Base-by-base conservation (phyloP, 1,140 invertebrate species). In the Frieseomelitta varia region DNA sequence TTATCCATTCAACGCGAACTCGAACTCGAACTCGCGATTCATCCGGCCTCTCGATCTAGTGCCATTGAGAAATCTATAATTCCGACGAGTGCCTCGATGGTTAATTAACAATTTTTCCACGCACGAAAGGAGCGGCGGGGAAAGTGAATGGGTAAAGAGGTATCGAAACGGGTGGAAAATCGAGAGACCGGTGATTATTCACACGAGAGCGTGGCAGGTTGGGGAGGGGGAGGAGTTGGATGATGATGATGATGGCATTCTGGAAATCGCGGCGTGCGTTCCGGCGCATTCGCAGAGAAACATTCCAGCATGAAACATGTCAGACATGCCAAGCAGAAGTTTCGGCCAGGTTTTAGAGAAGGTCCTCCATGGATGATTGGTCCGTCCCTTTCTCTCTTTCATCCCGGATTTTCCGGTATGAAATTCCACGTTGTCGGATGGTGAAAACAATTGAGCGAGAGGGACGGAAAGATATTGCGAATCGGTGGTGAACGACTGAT, bases 271-370 rank as follows among this genome's bases (percentile, higher is more conserved):
- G 58, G 58, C 56, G 53, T 51, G 77, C 82, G 86, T 87, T 88
- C 82, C 78, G 55, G 74, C 65, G 78, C 74, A 87, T 85, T 81
- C 86, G 82, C 53, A 65, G 82, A 81, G 87, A 88, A 88, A 88
- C 86, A 88, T 88, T 88, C 87, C 87, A 55, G 65, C 73, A 53
- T 81, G 86, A 88, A 88, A 88, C 87, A 88, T 88, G 86, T 85
- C 82, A 85, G 82, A 88, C 78, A 88, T 51, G 87, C 82, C 78
- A 47, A 68, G 78, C 73, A 85, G 86, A 87, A 88, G 78, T 85
- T 88, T 79, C 75, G 84, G 76, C 81, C 82, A 83, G 77, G 73
- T 81, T 88, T 86, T 51, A 84, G 67, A 87, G 79, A 67, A 47
- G 39, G 39, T 47, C 39, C 73, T 58, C 69, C 58, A 34, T 47